These are phyloP conservation scores for Eilema caniola DNA, from an alignment of 2,888 invertebrate genomes.

Conservation along the genomic window DNA sequence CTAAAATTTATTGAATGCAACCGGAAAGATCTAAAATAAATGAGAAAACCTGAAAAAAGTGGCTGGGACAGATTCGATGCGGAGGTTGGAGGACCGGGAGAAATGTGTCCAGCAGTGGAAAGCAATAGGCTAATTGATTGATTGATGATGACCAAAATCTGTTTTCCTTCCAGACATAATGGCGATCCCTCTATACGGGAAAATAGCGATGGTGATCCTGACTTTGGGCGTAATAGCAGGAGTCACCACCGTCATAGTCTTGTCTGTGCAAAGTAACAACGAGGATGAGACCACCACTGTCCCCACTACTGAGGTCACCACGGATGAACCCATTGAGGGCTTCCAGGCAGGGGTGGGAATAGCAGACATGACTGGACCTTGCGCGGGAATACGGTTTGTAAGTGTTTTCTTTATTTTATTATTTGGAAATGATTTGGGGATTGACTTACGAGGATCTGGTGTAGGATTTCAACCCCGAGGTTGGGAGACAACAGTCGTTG, in stretches of 20 bases:
- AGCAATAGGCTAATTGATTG: too few relatives aligned
- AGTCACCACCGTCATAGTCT: constrained; percentile 64
- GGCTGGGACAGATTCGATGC: too few relatives aligned
- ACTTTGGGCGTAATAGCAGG: constrained; percentile 67
- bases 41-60: too few relatives aligned
- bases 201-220: constrained; percentile 63
- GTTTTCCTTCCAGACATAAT: constrained; percentile 58
- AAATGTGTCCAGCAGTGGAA: too few relatives aligned
- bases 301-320: neutral
- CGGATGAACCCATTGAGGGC: constrained; percentile 11
- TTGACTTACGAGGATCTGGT: too few relatives aligned
- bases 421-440: too few relatives aligned
- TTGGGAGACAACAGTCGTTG: too few relatives aligned
- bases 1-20: too few relatives aligned
- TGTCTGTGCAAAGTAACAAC: constrained; percentile 58
- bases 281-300: constrained; percentile 8
- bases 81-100: too few relatives aligned
- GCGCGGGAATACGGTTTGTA: constrained; percentile 96
- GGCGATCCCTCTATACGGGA: constrained; percentile 67
- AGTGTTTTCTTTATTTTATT: constrained; percentile 71
- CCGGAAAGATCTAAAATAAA: too few relatives aligned
- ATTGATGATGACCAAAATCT: neutral
- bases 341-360: constrained; percentile 93
- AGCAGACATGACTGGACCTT: constrained; percentile 96
- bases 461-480: too few relatives aligned